phyloP scores from a whole-genome alignment of 2,113 vertebrate species.

The Planiliza haematocheilus region DNA sequence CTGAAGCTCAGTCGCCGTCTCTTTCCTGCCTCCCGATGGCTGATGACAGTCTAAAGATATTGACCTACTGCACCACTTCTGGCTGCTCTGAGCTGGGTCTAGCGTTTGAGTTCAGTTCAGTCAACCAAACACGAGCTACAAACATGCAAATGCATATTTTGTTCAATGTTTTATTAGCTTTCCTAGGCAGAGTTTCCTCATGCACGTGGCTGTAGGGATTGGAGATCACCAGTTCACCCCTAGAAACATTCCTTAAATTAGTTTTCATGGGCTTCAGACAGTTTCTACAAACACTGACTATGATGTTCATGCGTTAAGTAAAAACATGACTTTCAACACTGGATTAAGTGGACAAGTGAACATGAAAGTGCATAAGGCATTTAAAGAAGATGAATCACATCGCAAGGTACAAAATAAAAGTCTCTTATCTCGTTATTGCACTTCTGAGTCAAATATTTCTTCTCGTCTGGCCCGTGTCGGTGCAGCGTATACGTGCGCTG shows the following conservation, averaged over 20 bases:
- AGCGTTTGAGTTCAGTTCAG: slow-evolving; percentile 3
- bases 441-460: background rate
- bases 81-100: too few relatives aligned
- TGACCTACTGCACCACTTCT: too few relatives aligned
- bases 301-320: too few relatives aligned
- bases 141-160: slow-evolving; percentile 20
- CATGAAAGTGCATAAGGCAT: too few relatives aligned
- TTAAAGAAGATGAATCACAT: background rate
- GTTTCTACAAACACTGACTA: too few relatives aligned
- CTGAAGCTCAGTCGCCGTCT: too few relatives aligned
- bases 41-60: too few relatives aligned
- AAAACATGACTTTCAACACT: too few relatives aligned
- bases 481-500: too few relatives aligned
- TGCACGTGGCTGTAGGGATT: background rate
- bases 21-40: too few relatives aligned
- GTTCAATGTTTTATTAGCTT: background rate
- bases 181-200: background rate
- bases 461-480: background rate
- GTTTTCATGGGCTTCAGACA: too few relatives aligned
- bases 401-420: slow-evolving; percentile 5
- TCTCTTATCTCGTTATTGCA: background rate
- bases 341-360: too few relatives aligned
- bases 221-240: background rate
- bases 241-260: background rate
- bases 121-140: slow-evolving; percentile 10